phyloP scores from a whole-genome alignment of 2,888 invertebrate genomes.

The Pediacus dermestoides region DNA sequence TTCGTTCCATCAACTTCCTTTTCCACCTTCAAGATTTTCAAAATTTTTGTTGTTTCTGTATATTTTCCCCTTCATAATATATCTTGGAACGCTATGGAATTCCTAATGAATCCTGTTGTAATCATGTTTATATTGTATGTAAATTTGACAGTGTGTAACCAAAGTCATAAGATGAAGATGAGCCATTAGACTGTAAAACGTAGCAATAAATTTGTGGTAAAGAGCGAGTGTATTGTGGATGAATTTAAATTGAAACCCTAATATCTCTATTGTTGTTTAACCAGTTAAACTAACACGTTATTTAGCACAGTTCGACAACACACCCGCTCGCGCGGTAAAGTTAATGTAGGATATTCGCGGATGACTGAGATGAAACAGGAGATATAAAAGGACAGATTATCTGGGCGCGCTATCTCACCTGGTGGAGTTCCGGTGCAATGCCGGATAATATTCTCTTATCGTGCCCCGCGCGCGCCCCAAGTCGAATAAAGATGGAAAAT shows the following conservation, averaged over 20 bases:
- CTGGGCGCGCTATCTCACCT: constrained; percentile 24
- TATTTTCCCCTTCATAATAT: too few species aligned
- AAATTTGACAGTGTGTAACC: too few species aligned
- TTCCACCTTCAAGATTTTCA: too few species aligned
- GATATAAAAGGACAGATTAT: constrained; percentile 26
- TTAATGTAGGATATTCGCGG: constrained; percentile 5
- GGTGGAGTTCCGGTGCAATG: constrained; percentile 23
- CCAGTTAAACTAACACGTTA: constrained; percentile 2
- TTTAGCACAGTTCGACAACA: constrained; percentile 1
- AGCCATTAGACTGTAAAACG: too few species aligned
- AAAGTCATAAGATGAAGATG: too few species aligned
- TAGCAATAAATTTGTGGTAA: constrained; percentile 1
- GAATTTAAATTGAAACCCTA: constrained; percentile 1
- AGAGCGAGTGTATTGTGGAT: background rate
- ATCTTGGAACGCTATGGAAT: too few species aligned
- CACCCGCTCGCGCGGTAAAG: too few species aligned
- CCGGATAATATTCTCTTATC: constrained; percentile 16
- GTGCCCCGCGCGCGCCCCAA: too few species aligned
- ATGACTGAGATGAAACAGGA: constrained; percentile 4
- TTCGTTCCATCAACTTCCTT: too few species aligned
- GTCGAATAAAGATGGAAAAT: constrained; percentile 28
- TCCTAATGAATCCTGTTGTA: too few species aligned
- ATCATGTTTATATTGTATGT: too few species aligned
- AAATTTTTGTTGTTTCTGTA: too few species aligned
- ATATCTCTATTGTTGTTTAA: constrained; percentile 2